Conservation (phyloP, 2,888 invertebrate genomes). For the Sericinus montela region DNA sequence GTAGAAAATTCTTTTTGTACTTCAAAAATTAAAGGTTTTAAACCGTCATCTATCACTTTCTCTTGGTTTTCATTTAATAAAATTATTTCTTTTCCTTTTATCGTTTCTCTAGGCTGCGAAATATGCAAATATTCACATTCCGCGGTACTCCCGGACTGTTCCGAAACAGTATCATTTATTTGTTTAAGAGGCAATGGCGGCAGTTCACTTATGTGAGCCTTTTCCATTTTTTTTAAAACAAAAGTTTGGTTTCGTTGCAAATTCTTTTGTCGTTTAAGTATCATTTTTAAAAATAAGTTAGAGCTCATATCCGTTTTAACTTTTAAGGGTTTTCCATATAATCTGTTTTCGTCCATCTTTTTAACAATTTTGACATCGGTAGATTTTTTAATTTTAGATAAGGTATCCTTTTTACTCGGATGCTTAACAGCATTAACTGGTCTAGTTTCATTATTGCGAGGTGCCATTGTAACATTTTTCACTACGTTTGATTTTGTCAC, state of each 20-base stretch:
- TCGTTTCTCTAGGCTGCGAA: constrained; percentile 25
- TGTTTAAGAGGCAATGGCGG: constrained; percentile 22
- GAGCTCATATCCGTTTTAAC: background rate
- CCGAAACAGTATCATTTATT: constrained; percentile 11
- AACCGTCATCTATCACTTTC: background rate
- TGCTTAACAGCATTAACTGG: background rate
- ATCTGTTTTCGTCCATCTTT: background rate
- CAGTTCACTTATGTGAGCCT: constrained; percentile 25
- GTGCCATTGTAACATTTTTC: background rate
- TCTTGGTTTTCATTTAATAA: constrained; percentile 17
- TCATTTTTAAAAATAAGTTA: constrained; percentile 6
- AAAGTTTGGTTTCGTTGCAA: background rate
- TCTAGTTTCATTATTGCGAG: background rate
- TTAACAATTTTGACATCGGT: background rate
- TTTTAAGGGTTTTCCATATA: background rate
- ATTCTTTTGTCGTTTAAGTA: background rate
- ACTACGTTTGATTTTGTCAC: background rate
- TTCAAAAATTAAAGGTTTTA: constrained; percentile 27
- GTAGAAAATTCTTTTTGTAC: constrained; percentile 13
- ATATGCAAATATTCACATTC: constrained; percentile 25
- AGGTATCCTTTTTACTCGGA: background rate
- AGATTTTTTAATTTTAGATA: background rate
- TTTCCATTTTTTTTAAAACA: constrained; percentile 12
- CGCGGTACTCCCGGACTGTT: constrained; percentile 29
- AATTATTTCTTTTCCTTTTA: constrained; percentile 31